Evolutionary conservation across 2,113 vertebrate species (phyloP).

Genomic region (Mormyrus lacerda): DNA sequence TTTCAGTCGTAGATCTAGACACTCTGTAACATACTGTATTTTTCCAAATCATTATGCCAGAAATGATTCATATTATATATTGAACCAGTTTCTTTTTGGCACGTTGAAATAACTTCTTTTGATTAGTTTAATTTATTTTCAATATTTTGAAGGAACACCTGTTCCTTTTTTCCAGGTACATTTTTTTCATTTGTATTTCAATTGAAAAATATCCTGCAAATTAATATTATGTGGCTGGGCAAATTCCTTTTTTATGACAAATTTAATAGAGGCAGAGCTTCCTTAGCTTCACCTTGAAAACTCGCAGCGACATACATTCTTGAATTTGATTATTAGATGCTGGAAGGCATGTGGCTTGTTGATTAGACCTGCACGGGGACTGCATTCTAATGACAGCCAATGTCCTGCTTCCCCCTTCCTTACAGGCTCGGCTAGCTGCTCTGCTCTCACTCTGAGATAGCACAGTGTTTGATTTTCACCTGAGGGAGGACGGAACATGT

Average conservation of each 20-base stretch:
- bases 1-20: neutral
- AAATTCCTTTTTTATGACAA: slow-evolving; percentile 31
- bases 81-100: neutral
- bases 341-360: slow-evolving; percentile 59
- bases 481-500: neutral
- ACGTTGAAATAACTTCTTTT: neutral
- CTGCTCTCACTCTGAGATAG: neutral
- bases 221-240: slow-evolving; percentile 35
- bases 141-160: neutral
- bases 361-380: slow-evolving; percentile 54
- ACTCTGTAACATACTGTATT: neutral
- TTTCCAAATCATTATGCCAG: neutral
- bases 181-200: neutral
- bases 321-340: slow-evolving; percentile 57
- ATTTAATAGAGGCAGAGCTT: slow-evolving; percentile 48
- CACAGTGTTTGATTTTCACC: slow-evolving; percentile 1
- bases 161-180: neutral
- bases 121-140: neutral
- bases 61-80: neutral
- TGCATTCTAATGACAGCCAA: slow-evolving; percentile 58
- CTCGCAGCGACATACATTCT: slow-evolving; percentile 53
- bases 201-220: slow-evolving; percentile 25
- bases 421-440: neutral
- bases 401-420: slow-evolving; percentile 23
- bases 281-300: slow-evolving; percentile 61